Base-by-base conservation (phyloP, 2,113 vertebrate genomes). In the Dissostichus mawsoni region DNA sequence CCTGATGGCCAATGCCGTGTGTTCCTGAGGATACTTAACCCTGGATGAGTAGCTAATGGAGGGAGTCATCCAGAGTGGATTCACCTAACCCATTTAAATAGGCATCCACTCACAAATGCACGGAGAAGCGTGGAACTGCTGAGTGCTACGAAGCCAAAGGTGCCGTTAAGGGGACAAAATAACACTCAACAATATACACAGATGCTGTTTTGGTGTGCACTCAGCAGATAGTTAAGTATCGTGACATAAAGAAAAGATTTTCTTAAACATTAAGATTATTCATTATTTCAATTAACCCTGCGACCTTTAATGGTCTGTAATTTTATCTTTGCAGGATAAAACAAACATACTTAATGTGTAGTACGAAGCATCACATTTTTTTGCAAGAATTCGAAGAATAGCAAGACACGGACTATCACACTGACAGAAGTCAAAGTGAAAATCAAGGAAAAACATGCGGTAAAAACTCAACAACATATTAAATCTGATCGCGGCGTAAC, bases 401-500 rank as follows among this genome's bases (percentile, higher is more conserved):
- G 41, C 53, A 51, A 5, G 0, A 61, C 44, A 11, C 36, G 3
- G 53, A 56, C 8, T 68, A 62, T 36, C 29, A 48, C 57, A 9
- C 18, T 36, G 41, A 71, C 73, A 66, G 72, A 5, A 45, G 74
- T 62, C 20, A 5, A 59, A 10, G 69, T 62, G 14, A 68, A 48
- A 47, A 25, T 2, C 0, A 45, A 56, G 56, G 52, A 16, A 84
- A 85, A 79, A 86, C 70, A 74, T 50, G 80, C 73, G 58, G 75
- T 78, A 72, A 86, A 82, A 81, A 82, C 82, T 70, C 2, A 20
- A 87, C 87, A 86, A 86, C 80, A 80, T 87, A 92, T 93, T 91
- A 91, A 92, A 91, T 90, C 82, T 85, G 92, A 93, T 83, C 29
- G 80, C 41, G 72, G 58, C 58, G 89, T 91, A 90, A 91, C 89